These are phyloP conservation scores for Paramuricea clavata DNA, from an alignment of 92 coral and sea anemone genomes.

Conservation along the genomic window DNA sequence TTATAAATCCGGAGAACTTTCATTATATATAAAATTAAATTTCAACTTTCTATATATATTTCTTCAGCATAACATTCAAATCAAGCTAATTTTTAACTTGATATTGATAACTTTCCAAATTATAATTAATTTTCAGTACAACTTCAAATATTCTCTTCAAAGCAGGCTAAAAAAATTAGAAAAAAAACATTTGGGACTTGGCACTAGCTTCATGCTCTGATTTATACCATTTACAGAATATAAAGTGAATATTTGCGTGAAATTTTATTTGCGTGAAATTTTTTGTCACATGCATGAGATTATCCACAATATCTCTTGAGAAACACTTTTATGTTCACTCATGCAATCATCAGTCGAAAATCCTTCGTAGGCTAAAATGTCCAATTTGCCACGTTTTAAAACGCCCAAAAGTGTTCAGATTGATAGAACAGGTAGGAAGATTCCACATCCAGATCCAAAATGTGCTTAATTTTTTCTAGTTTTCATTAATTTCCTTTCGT, in stretches of 20 bases:
- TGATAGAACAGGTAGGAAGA: neutral
- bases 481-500: neutral
- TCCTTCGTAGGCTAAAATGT: neutral
- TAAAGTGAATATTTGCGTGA: neutral
- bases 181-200: too few relatives aligned
- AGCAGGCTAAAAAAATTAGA: too few relatives aligned
- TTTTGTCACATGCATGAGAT: slow-evolving; percentile 33
- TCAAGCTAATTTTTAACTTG: neutral
- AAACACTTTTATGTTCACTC: neutral
- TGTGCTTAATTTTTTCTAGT: neutral
- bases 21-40: too few relatives aligned
- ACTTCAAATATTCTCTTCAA: too few relatives aligned
- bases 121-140: neutral
- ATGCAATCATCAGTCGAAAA: neutral
- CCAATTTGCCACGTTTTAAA: neutral
- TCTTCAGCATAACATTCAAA: neutral
- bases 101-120: neutral
- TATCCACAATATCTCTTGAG: neutral
- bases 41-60: too few relatives aligned
- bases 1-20: too few relatives aligned
- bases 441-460: neutral
- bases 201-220: neutral
- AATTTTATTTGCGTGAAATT: neutral
- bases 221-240: neutral
- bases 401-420: neutral